phyloP scores from a whole-genome alignment of 2,113 vertebrate species.

The Alethe castanea region DNA sequence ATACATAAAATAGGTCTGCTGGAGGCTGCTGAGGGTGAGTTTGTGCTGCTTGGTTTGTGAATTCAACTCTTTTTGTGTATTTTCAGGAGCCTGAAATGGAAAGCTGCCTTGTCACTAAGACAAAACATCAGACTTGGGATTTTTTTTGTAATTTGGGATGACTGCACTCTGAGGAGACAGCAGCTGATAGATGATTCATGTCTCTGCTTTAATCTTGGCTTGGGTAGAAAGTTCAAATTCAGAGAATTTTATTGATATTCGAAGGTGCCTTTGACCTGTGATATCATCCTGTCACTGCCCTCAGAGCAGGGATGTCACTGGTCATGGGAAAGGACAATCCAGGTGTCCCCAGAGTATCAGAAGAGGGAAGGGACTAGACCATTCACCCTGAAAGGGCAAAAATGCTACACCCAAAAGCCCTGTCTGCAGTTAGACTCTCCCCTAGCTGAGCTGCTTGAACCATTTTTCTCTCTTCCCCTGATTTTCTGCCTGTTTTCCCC shows the following conservation, averaged over 20 bases:
- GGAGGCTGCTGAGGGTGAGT: neutral
- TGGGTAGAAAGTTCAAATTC: neutral
- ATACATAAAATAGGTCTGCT: neutral
- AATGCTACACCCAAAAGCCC: neutral
- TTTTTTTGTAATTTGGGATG: neutral
- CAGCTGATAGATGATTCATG: neutral
- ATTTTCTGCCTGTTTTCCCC: neutral
- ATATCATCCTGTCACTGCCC: neutral
- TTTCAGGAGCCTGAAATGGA: neutral
- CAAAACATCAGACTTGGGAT: neutral
- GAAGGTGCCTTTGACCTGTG: neutral
- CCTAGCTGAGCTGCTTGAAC: neutral
- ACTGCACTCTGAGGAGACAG: neutral
- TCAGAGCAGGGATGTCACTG: neutral
- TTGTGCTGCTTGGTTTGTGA: neutral
- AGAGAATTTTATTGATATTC: neutral
- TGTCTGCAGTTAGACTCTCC: fast-evolving
- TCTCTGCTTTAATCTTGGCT: neutral
- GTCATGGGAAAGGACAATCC: neutral
- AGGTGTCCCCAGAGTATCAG: neutral
- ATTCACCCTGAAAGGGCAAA: fast-evolving
- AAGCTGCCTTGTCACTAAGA: neutral
- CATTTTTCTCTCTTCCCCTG: neutral
- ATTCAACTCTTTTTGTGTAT: neutral
- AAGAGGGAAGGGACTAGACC: neutral